These are phyloP conservation scores for Muscicapa striata DNA, from an alignment of 2,797 vertebrate species.

Conservation along the genomic window DNA sequence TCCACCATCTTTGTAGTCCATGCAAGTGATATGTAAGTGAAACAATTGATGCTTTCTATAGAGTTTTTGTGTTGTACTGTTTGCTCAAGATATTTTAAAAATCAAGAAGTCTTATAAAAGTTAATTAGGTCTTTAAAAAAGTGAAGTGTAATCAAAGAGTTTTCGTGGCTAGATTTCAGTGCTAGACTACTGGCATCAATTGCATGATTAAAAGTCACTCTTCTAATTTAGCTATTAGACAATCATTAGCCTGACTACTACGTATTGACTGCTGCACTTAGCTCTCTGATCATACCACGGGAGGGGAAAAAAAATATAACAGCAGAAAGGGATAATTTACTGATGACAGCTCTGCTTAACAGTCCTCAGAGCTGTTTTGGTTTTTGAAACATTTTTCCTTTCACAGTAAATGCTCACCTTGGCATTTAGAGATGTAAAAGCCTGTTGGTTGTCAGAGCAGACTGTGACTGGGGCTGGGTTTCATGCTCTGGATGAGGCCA, in stretches of 20 bases:
- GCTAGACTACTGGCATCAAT: slow-evolving; percentile 65
- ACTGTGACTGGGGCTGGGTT: background rate
- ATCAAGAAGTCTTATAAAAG: slow-evolving; percentile 59
- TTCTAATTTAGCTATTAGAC: slow-evolving; percentile 72
- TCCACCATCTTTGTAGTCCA: background rate
- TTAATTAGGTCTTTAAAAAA: slow-evolving; percentile 63
- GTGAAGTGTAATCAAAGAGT: slow-evolving; percentile 66
- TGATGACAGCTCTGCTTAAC: slow-evolving; percentile 44
- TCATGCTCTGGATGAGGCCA: slow-evolving; percentile 14
- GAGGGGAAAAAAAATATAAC: slow-evolving; percentile 19
- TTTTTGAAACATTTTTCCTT: slow-evolving; percentile 58
- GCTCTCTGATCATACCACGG: slow-evolving; percentile 33
- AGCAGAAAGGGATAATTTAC: slow-evolving; percentile 61
- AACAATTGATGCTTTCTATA: background rate
- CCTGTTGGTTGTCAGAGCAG: slow-evolving; percentile 9
- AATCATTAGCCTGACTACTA: slow-evolving; percentile 73
- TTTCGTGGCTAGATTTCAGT: slow-evolving; percentile 52
- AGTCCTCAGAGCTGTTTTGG: slow-evolving; percentile 21
- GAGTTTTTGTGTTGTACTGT: background rate
- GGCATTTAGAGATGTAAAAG: slow-evolving; percentile 9
- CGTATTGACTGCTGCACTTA: slow-evolving; percentile 67
- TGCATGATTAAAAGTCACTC: slow-evolving; percentile 70
- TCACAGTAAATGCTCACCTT: slow-evolving; percentile 53
- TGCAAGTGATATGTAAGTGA: background rate
- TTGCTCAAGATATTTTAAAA: slow-evolving; percentile 41